Conservation (phyloP, 2,888 invertebrate species). For the Eurytoma californica region DNA sequence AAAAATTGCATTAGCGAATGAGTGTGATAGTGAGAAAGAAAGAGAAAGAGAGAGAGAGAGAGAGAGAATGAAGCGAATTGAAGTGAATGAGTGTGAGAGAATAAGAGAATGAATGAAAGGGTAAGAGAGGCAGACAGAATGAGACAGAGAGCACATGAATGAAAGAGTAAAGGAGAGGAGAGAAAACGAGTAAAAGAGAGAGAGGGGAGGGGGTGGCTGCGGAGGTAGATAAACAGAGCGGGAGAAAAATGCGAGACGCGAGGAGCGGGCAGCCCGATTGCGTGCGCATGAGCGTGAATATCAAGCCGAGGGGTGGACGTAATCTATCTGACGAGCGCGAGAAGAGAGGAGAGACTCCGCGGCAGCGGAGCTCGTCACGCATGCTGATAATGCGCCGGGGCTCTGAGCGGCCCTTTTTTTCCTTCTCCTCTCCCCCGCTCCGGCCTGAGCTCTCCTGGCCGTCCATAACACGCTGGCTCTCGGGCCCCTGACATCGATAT, state of each 20-base stretch:
- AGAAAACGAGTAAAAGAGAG: no score
- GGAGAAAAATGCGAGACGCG: background rate
- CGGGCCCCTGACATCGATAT: conserved; percentile 18
- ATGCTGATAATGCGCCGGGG: conserved; percentile 12
- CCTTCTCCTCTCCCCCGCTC: conserved; percentile 18
- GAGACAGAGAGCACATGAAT: background rate
- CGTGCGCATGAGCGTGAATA: conserved; percentile 40
- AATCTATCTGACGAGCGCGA: conserved; percentile 41
- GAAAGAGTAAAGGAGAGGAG: background rate
- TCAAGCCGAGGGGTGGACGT: conserved; percentile 35
- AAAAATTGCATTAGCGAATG: no score
- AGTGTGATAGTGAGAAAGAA: no score
- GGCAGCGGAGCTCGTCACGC: conserved; percentile 13
- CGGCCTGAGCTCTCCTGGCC: background rate
- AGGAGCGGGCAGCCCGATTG: conserved; percentile 14
- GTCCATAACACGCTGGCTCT: no score
- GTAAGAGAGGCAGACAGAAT: background rate
- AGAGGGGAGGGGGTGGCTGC: no score
- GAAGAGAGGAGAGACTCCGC: background rate
- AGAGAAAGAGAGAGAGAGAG: no score
- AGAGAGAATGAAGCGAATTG: no score
- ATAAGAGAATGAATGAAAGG: no score
- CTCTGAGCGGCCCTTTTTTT: background rate
- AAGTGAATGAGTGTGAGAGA: no score
- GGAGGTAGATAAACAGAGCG: conserved; percentile 11